These are phyloP conservation scores for Acronicta alni DNA, from an alignment of 2,888 invertebrate genomes.

Conservation along the genomic window DNA sequence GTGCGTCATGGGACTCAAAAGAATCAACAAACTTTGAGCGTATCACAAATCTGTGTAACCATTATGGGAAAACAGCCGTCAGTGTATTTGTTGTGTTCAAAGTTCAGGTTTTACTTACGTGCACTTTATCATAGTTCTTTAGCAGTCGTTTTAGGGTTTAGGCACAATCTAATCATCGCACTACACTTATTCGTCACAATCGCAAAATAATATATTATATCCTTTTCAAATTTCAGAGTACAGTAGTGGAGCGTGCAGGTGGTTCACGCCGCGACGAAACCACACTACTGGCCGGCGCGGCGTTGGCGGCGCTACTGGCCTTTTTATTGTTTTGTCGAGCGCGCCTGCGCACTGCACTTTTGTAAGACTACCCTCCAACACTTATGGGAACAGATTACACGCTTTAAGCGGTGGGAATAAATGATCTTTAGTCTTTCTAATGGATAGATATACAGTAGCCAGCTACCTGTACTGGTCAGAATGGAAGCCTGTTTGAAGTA, in stretches of 20 bases:
- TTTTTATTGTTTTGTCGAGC: constrained; percentile 81
- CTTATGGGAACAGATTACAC: constrained; percentile 29
- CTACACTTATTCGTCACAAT: too few relatives aligned
- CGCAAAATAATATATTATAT: not conserved
- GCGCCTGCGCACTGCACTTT: constrained; percentile 75
- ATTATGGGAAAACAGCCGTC: too few relatives aligned
- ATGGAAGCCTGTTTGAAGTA: not conserved
- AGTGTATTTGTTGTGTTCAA: too few relatives aligned
- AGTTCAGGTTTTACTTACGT: too few relatives aligned
- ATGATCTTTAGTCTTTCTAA: constrained; percentile 12
- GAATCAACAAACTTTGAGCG: too few relatives aligned
- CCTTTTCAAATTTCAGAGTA: constrained; percentile 69
- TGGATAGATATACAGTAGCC: constrained; percentile 8
- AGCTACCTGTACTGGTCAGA: constrained; percentile 9
- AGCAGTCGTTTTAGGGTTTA: too few relatives aligned
- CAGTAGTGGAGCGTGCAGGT: constrained; percentile 81
- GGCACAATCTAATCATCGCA: too few relatives aligned
- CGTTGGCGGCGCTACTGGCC: constrained; percentile 80
- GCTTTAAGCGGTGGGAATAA: constrained; percentile 33
- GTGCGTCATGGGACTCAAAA: too few relatives aligned
- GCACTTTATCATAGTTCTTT: too few relatives aligned
- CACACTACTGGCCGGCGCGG: constrained; percentile 81
- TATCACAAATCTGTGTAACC: too few relatives aligned
- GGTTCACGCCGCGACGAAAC: constrained; percentile 80
- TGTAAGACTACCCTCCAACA: constrained; percentile 64